Conservation (phyloP, 2,113 vertebrate species). For the Gyps fulvus region DNA sequence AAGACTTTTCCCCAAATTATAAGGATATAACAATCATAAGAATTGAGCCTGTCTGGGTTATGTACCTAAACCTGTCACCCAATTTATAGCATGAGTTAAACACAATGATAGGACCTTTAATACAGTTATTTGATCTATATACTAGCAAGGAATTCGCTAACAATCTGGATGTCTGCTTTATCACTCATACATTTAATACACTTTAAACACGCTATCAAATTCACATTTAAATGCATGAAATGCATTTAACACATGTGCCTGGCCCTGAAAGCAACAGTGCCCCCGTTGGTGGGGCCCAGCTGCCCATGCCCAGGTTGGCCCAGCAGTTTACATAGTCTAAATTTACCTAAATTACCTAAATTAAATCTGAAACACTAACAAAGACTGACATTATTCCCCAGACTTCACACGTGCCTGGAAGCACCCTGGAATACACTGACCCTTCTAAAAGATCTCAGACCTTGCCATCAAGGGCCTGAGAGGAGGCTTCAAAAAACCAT, state of each 20-base stretch:
- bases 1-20: not conserved
- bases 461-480: not conserved
- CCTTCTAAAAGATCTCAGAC: not conserved
- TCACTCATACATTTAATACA: no score
- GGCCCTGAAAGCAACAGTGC: not conserved
- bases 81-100: not conserved
- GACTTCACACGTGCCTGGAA: not conserved
- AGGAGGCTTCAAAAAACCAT: not conserved
- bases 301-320: no score
- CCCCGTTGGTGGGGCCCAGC: no score
- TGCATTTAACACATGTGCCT: rapidly evolving
- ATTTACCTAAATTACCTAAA: not conserved
- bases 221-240: not conserved
- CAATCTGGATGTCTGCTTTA: not conserved
- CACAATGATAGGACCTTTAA: not conserved
- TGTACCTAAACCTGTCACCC: not conserved
- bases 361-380: not conserved
- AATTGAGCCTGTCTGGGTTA: not conserved
- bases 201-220: not conserved
- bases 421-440: not conserved
- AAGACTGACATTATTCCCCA: no score
- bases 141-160: not conserved
- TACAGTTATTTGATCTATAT: not conserved
- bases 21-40: not conserved
- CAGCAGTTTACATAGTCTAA: not conserved